A percentile compares a stretch with the other conserved stretches of the same genome.
These are phyloP conservation scores for Beris chalybata DNA, from an alignment of 2,888 invertebrate genomes.

Conservation along the genomic window DNA sequence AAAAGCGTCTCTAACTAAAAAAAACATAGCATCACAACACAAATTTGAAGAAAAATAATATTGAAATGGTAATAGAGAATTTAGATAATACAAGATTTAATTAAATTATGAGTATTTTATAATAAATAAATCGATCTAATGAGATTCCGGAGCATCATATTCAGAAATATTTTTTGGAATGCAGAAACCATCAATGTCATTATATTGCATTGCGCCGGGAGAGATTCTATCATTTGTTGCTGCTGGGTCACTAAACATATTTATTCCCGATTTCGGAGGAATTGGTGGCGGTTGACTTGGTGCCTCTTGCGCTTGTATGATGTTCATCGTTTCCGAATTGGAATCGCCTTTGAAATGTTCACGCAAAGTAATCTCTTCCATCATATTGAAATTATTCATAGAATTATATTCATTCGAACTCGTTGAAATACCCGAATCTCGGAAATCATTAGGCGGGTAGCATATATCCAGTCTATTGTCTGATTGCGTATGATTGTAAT, in stretches of 20 bases:
- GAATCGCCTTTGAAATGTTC: slow-evolving; percentile 16
- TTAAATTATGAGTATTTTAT: background rate
- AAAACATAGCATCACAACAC: no score
- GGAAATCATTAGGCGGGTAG: slow-evolving; percentile 51
- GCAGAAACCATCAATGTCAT: slow-evolving; percentile 44
- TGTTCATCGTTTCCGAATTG: slow-evolving; percentile 41
- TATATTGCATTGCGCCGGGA: slow-evolving; percentile 28
- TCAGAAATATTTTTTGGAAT: slow-evolving; percentile 46
- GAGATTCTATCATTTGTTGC: slow-evolving; percentile 24
- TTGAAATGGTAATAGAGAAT: no score
- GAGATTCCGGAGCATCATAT: slow-evolving; percentile 31
- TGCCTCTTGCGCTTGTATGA: slow-evolving; percentile 48
- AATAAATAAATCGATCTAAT: slow-evolving; percentile 4
- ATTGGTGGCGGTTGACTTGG: slow-evolving; percentile 53
- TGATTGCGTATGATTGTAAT: slow-evolving; percentile 44
- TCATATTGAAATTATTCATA: slow-evolving; percentile 50
- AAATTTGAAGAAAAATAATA: no score
- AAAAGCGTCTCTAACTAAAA: no score
- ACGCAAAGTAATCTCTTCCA: slow-evolving; percentile 17
- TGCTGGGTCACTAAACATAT: background rate
- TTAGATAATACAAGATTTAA: no score
- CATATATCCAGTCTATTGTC: slow-evolving; percentile 34
- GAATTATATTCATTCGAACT: slow-evolving; percentile 49
- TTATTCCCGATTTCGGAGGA: slow-evolving; percentile 48
- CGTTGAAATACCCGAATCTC: slow-evolving; percentile 57